phyloP scores from a whole-genome alignment of 2,113 vertebrate species.

The Sisor rabdophorus region DNA sequence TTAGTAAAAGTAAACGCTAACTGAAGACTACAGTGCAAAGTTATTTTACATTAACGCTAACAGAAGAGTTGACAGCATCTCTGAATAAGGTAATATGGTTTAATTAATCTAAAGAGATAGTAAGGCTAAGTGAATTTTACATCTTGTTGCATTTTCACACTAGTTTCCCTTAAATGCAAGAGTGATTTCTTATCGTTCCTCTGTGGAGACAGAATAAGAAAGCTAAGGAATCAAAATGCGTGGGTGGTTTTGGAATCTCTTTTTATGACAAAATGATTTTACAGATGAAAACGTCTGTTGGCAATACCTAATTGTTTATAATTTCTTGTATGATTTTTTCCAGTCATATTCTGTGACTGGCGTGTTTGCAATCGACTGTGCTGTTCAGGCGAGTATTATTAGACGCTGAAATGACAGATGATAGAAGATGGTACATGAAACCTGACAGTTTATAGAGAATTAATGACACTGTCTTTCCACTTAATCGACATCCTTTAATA shows the following conservation, averaged over 20 bases:
- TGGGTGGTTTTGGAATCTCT: slow-evolving; percentile 34
- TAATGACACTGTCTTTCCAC: background rate
- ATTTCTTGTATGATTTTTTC: slow-evolving; percentile 34
- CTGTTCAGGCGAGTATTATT: slow-evolving; percentile 5
- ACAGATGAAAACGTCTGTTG: slow-evolving; percentile 32
- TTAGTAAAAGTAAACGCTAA: slow-evolving; percentile 11
- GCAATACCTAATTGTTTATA: slow-evolving; percentile 30
- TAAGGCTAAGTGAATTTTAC: slow-evolving; percentile 1
- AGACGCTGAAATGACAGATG: slow-evolving; percentile 9
- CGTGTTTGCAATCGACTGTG: slow-evolving; percentile 17
- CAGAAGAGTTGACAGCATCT: background rate
- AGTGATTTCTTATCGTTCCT: slow-evolving; percentile 17
- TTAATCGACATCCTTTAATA: background rate
- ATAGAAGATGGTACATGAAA: slow-evolving; percentile 14
- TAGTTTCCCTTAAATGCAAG: background rate
- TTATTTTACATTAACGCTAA: slow-evolving; percentile 46
- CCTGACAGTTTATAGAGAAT: slow-evolving; percentile 15
- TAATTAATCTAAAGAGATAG: slow-evolving; percentile 7
- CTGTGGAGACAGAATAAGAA: background rate
- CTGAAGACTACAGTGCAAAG: background rate
- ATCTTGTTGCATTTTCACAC: slow-evolving; percentile 24
- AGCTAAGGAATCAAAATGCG: slow-evolving; percentile 17
- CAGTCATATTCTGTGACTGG: slow-evolving; percentile 1
- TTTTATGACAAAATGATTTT: slow-evolving; percentile 24
- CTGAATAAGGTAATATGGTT: slow-evolving; percentile 26